Conservation (phyloP, 2,888 invertebrate genomes). For the Lithophane leautieri region DNA sequence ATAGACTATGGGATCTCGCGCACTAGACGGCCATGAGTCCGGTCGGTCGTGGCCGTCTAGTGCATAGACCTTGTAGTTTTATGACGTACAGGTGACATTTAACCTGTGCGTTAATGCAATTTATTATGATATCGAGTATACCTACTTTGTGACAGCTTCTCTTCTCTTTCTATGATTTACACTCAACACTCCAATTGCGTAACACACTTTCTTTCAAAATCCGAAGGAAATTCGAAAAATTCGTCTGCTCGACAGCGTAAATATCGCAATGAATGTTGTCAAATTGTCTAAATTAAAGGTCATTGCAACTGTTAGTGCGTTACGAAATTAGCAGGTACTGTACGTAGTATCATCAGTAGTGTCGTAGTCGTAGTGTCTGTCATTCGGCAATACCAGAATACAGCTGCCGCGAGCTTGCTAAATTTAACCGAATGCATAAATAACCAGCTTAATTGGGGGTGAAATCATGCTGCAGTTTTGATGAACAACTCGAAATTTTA, state of each 20-base stretch:
- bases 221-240: background rate
- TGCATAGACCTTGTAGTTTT: too few relatives aligned
- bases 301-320: too few relatives aligned
- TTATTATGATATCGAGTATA: too few relatives aligned
- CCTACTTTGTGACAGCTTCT: too few relatives aligned
- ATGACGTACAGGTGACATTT: too few relatives aligned
- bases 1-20: too few relatives aligned
- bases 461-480: conserved; percentile 86
- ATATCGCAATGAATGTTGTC: background rate
- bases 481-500: conserved; percentile 82
- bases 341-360: background rate
- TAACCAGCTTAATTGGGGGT: conserved; percentile 86
- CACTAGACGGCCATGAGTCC: too few relatives aligned
- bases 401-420: conserved; percentile 67
- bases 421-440: conserved; percentile 86
- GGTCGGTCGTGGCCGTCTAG: too few relatives aligned
- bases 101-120: too few relatives aligned
- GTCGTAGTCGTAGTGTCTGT: too few relatives aligned
- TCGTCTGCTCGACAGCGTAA: background rate
- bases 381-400: conserved; percentile 72
- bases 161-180: background rate
- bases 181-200: background rate
- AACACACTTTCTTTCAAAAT: background rate
- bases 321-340: background rate
- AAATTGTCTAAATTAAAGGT: background rate